Base-by-base conservation (phyloP, 2,888 invertebrate species). In the Pammene fasciana region DNA sequence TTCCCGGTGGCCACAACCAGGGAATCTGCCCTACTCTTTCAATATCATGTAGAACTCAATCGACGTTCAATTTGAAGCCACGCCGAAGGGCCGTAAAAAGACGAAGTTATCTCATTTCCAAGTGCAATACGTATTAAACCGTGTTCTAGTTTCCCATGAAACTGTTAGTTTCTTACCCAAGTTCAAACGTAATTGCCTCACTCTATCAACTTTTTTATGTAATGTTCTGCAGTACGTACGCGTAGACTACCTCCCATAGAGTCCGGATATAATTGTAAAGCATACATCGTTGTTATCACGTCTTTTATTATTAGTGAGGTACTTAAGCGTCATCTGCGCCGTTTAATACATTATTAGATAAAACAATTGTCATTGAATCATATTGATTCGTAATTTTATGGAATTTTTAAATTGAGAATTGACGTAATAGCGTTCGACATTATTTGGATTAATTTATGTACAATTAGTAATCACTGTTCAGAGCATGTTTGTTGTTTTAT, bases 71-170 rank as follows among this genome's bases (percentile, higher is more conserved):
- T 55, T 65, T 6, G 13, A 45, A 65, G 52, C 26, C 26, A 26
- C 43, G 14, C n/a, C 50, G 38, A 67, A 67, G 45, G 60, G 18
- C 52, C 34, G 34, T 54, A 26, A 56, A 41, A 68, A 57, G 18
- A 57, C 36, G 34, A 59, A 65, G 45, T 65, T 59, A 18, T 5
- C 14, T 65, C 50, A 64, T 64, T 68, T 64, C 57, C 68, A 50
- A 18, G 50, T 26, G 57, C 65, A 68, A 59, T 60, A 50, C 52
- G 43, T 36, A 67, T 65, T 68, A 59, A 68, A 65, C 38, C 8
- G 65, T 59, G 68, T 59, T 68, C 68, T 38, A 68, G 57, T 68
- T 68, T 68, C 68, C 68, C 68, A 68, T 65, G 45, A 65, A 68
- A 65, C 65, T 59, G 68, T 62, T 56, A 68, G 57, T 65, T 68